Percentiles rank a stretch among this genome's conserved stretches.
phyloP scores from a whole-genome alignment of 2,113 vertebrate species.

The Lutjanus erythropterus region DNA sequence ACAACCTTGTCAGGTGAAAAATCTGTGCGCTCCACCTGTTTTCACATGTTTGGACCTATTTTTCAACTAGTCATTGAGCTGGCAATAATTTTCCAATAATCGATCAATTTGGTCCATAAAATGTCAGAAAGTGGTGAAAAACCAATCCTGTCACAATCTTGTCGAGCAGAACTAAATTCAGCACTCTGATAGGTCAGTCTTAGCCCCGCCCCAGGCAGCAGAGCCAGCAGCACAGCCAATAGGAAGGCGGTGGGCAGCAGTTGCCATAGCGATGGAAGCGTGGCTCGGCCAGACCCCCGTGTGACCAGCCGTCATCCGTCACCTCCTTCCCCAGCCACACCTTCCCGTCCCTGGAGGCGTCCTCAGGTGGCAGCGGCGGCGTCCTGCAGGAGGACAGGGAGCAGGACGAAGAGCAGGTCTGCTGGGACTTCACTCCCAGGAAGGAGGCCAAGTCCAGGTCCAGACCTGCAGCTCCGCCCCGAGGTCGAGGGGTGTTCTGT shows the following conservation, averaged over 20 bases:
- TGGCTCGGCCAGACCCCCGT: constrained; percentile 74
- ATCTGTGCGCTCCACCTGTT: too few species aligned
- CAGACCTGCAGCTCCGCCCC: constrained; percentile 66
- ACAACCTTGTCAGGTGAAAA: too few species aligned
- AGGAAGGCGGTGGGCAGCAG: constrained; percentile 57
- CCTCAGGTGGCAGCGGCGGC: rapidly evolving
- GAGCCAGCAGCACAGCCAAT: constrained; percentile 72
- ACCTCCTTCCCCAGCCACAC: constrained; percentile 67
- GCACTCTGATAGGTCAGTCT: not conserved
- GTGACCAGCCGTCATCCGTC: constrained; percentile 54
- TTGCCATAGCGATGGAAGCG: constrained; percentile 72
- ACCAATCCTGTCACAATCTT: too few species aligned
- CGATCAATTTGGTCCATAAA: too few species aligned
- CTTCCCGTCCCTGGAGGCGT: constrained; percentile 13
- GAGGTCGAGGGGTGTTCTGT: constrained; percentile 76
- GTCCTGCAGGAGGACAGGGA: constrained; percentile 46
- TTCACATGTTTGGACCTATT: too few species aligned
- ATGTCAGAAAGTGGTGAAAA: too few species aligned
- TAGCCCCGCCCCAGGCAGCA: constrained; percentile 57
- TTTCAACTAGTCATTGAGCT: too few species aligned
- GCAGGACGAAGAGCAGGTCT: constrained; percentile 42
- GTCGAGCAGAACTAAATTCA: too few species aligned
- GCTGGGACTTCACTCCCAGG: constrained; percentile 71
- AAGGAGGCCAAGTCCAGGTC: constrained; percentile 76
- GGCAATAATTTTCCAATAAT: too few species aligned